Percentiles rank a stretch among this genome's conserved stretches.
Conservation (phyloP, 2,888 invertebrate species). For the Synergus japonicus region DNA sequence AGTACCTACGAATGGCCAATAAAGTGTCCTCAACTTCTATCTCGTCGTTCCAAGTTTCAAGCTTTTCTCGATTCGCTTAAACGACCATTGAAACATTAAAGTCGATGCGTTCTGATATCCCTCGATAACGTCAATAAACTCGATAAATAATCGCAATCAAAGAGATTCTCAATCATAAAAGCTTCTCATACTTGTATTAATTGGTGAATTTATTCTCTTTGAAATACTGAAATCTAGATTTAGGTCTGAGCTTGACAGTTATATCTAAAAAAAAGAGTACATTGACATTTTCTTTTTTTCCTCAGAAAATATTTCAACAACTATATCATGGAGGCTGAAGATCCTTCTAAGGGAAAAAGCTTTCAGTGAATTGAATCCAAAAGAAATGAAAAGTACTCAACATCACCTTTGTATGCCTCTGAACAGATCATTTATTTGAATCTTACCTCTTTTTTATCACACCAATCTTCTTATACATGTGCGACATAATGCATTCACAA, state of each 20-base stretch:
- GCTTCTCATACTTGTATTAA: not conserved
- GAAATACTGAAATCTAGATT: not conserved
- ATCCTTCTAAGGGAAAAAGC: not conserved
- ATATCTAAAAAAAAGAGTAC: too few species aligned
- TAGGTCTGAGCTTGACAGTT: not conserved
- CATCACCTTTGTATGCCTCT: not conserved
- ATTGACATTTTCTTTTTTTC: not conserved
- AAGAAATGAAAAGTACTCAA: not conserved
- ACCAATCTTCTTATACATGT: not conserved
- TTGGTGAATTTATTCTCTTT: not conserved
- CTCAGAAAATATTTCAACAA: not conserved
- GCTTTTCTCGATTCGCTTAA: not conserved
- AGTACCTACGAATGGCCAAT: not conserved
- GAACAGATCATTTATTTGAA: not conserved
- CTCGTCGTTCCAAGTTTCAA: not conserved
- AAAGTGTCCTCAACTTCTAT: not conserved
- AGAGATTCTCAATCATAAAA: not conserved
- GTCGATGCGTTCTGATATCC: not conserved
- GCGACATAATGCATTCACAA: not conserved
- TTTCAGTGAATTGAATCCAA: not conserved
- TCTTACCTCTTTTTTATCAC: not conserved
- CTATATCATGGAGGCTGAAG: not conserved
- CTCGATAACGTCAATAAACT: not conserved
- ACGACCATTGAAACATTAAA: not conserved
- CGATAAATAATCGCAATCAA: not conserved